Conservation (phyloP, 2,113 vertebrate genomes). For the Catharus minimus region DNA sequence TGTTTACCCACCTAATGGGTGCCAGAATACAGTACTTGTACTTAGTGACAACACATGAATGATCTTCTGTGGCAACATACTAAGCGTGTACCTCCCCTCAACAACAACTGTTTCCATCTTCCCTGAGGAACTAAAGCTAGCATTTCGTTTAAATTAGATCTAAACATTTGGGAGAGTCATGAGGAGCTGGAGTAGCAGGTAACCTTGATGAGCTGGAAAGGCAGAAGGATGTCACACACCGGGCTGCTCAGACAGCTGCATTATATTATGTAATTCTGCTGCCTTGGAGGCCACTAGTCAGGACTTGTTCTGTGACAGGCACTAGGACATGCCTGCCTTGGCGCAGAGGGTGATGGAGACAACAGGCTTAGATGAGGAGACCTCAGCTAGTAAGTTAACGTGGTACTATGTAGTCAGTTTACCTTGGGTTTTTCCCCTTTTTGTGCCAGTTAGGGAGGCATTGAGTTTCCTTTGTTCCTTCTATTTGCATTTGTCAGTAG, state of each 20-base stretch:
- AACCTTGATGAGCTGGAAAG: not conserved
- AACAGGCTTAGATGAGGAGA: not conserved
- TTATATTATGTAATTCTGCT: not conserved
- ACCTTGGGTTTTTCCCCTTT: not conserved
- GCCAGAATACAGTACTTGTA: not conserved
- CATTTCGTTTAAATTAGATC: not conserved
- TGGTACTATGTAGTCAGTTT: not conserved
- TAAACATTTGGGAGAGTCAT: not conserved
- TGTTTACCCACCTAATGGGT: not conserved
- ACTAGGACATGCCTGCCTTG: not conserved
- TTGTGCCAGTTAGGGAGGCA: not conserved
- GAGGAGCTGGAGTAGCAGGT: not conserved
- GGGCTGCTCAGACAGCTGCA: not conserved
- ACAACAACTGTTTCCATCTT: not conserved
- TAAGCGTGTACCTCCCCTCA: not conserved
- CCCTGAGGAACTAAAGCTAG: not conserved
- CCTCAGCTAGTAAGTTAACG: not conserved
- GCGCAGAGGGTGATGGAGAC: not conserved
- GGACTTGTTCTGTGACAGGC: not conserved
- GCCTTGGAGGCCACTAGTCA: not conserved
- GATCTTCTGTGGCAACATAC: not conserved
- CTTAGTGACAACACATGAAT: not conserved
- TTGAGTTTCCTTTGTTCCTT: not conserved
- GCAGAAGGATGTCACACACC: not conserved
- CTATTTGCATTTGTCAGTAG: accelerated